phyloP scores from a whole-genome alignment of 2,113 vertebrate species.

The Naja naja region DNA sequence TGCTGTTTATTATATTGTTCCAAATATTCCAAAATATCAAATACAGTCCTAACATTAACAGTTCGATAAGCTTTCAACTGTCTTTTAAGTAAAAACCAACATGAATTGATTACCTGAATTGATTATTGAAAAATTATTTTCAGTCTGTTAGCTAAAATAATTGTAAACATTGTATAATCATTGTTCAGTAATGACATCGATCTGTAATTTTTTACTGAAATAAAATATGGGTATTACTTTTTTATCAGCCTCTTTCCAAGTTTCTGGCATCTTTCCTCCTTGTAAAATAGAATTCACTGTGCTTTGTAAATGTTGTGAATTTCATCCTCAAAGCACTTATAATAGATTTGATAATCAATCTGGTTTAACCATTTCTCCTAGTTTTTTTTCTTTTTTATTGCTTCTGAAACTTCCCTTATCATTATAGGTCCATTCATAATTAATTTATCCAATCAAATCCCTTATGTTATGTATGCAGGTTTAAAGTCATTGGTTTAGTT shows the following conservation, averaged over 20 bases:
- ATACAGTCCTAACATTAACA: background rate
- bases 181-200: background rate
- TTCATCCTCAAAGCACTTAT: background rate
- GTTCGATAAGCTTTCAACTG: background rate
- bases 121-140: background rate
- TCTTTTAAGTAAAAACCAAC: background rate
- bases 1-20: no score
- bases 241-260: background rate
- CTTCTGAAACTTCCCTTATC: no score
- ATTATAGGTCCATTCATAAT: no score
- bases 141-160: background rate
- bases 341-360: no score
- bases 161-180: background rate
- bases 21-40: background rate
- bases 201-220: background rate
- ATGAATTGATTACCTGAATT: background rate
- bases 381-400: no score
- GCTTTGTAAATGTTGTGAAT: background rate
- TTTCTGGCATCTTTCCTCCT: background rate
- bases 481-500: no score
- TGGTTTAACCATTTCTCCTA: no score
- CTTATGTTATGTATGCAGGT: no score
- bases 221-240: background rate
- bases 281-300: background rate
- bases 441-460: background rate